Conservation (phyloP, 1,140 invertebrate genomes). For the Galleria mellonella region DNA sequence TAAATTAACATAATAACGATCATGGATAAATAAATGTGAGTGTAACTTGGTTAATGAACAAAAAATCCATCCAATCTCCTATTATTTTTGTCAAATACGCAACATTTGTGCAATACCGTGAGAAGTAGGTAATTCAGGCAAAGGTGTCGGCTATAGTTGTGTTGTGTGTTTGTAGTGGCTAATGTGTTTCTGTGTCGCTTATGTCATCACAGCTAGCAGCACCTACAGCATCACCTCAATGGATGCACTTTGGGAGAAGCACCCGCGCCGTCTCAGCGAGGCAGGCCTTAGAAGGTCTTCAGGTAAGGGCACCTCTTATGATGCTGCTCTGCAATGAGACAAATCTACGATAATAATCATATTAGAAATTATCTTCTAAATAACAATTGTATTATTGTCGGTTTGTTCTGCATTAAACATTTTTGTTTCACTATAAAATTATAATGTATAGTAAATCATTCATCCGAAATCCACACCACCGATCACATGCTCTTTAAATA, state of each 20-base stretch:
- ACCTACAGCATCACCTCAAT: slow-evolving; percentile 77
- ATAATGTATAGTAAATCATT: slow-evolving; percentile 6
- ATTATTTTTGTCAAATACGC: neutral
- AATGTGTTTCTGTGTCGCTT: slow-evolving; percentile 67
- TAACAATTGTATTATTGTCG: neutral
- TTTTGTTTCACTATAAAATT: neutral
- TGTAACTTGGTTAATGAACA: no score
- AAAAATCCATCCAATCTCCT: no score
- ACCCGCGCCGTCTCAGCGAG: slow-evolving; percentile 80
- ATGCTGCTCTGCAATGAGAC: slow-evolving; percentile 1
- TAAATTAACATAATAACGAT: neutral
- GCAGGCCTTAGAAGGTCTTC: slow-evolving; percentile 81
- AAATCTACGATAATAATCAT: no score
- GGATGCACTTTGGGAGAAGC: slow-evolving; percentile 81
- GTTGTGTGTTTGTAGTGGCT: slow-evolving; percentile 43
- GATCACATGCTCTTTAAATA: slow-evolving; percentile 9
- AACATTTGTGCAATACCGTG: slow-evolving; percentile 5
- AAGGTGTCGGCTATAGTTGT: slow-evolving; percentile 14
- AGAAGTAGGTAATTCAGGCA: slow-evolving; percentile 20
- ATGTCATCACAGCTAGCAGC: slow-evolving; percentile 76
- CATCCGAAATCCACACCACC: slow-evolving; percentile 16
- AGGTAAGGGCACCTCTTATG: slow-evolving; percentile 74
- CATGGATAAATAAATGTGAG: neutral
- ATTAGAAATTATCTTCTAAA: no score
- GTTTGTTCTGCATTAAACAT: neutral